phyloP scores from a whole-genome alignment of 2,888 invertebrate species.

The Lasioglossum pauxillum region DNA sequence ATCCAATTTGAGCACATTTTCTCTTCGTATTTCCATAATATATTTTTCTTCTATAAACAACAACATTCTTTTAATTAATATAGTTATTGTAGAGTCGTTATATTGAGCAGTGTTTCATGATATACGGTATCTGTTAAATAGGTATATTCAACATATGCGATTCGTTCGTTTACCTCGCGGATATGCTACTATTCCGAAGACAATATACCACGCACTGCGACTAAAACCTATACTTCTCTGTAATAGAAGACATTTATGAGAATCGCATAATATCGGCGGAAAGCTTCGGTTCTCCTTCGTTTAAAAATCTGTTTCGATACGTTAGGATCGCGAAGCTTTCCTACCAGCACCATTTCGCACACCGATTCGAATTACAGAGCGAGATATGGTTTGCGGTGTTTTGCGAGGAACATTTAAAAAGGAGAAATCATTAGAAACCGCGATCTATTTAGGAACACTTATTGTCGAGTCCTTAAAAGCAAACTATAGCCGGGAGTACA shows the following conservation, averaged over 20 bases:
- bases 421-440: conserved; percentile 33
- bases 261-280: conserved; percentile 34
- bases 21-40: conserved; percentile 75
- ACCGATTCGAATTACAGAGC: conserved; percentile 60
- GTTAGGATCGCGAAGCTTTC: conserved; percentile 22
- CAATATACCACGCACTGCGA: conserved; percentile 51
- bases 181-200: conserved; percentile 61
- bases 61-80: conserved; percentile 78
- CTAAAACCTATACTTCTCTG: conserved; percentile 62
- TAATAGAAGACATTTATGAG: conserved; percentile 52
- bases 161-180: conserved; percentile 56
- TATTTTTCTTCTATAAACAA: conserved; percentile 79
- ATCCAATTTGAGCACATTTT: conserved; percentile 80
- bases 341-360: conserved; percentile 35
- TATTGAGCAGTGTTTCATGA: conserved; percentile 80
- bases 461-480: conserved; percentile 54
- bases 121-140: conserved; percentile 71
- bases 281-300: conserved; percentile 21
- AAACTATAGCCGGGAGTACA: conserved; percentile 21
- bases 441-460: conserved; percentile 53
- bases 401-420: conserved; percentile 64
- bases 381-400: conserved; percentile 64
- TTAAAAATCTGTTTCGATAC: conserved; percentile 2
- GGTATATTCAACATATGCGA: conserved; percentile 68
- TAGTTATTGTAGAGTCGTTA: conserved; percentile 79